Percentiles rank a stretch among this genome's conserved stretches.
Evolutionary conservation across 2,888 invertebrate species (phyloP).

Genomic region (Mythimna vitellina): DNA sequence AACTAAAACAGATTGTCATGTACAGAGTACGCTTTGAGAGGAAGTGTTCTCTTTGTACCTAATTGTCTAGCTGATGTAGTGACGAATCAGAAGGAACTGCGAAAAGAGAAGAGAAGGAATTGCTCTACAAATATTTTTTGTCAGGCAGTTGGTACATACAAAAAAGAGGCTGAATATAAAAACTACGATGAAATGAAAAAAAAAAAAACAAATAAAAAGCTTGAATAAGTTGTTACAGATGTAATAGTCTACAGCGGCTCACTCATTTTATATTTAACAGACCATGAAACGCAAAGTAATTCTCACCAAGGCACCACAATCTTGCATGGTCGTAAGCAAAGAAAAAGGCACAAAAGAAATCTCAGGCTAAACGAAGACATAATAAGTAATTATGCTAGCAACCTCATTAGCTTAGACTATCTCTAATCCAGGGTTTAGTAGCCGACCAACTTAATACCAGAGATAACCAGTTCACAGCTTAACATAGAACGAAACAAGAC

Average conservation of each 20-base stretch:
- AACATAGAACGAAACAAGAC: slow-evolving; percentile 38
- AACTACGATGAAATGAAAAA: neutral
- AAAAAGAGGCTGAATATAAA: neutral
- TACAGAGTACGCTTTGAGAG: too few species aligned
- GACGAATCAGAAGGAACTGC: too few species aligned
- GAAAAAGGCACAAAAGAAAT: slow-evolving; percentile 38
- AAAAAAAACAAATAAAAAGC: slow-evolving; percentile 3
- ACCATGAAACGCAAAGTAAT: slow-evolving; percentile 30
- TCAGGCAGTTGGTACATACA: neutral
- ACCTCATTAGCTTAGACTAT: slow-evolving; percentile 57
- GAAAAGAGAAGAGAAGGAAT: too few species aligned
- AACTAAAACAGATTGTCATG: too few species aligned
- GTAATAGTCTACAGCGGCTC: slow-evolving; percentile 12
- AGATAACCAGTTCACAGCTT: slow-evolving; percentile 52
- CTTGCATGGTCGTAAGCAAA: slow-evolving; percentile 5
- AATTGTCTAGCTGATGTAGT: neutral
- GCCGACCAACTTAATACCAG: slow-evolving; percentile 38
- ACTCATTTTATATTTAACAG: slow-evolving; percentile 40
- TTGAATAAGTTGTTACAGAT: neutral
- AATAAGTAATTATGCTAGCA: slow-evolving; percentile 56
- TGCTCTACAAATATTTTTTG: too few species aligned
- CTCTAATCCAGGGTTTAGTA: slow-evolving; percentile 42
- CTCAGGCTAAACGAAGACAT: slow-evolving; percentile 21
- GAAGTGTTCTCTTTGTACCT: neutral
- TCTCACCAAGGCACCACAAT: slow-evolving; percentile 21